These are phyloP conservation scores for Anoplopoma fimbria DNA, from an alignment of 2,113 vertebrate genomes.

Conservation along the genomic window DNA sequence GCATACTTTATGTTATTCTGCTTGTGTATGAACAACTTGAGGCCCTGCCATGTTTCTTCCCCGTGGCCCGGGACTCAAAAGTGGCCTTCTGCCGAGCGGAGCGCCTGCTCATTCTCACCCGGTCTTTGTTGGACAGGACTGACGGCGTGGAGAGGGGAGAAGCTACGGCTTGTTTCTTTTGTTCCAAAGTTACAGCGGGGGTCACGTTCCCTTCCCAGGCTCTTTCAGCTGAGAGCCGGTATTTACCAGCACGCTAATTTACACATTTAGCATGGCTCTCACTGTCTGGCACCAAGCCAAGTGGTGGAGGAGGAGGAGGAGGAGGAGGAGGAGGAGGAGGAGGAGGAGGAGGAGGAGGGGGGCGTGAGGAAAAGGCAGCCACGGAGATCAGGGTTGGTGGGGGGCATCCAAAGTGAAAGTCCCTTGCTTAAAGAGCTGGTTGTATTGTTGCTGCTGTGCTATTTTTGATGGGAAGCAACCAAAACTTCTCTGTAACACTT, in stretches of 20 bases:
- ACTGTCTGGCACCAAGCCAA: conserved; percentile 56
- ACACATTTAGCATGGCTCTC: conserved; percentile 63
- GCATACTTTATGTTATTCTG: neutral
- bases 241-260: conserved; percentile 71
- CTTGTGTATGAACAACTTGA: conserved; percentile 13
- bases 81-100: conserved; percentile 24
- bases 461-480: neutral
- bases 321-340: neutral
- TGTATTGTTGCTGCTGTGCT: neutral
- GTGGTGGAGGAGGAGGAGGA: neutral
- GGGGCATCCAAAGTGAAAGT: neutral
- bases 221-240: conserved; percentile 53
- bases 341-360: neutral
- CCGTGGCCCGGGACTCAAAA: conserved; percentile 26
- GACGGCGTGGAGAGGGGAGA: conserved; percentile 41
- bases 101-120: conserved; percentile 60
- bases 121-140: conserved; percentile 48
- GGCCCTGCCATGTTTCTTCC: conserved; percentile 60
- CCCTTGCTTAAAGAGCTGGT: neutral
- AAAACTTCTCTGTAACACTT: neutral
- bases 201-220: conserved; percentile 65
- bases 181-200: conserved; percentile 60
- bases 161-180: conserved; percentile 63
- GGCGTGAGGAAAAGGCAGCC: conserved; percentile 16
- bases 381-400: conserved; percentile 16